Evolutionary conservation across 2,888 invertebrate species (phyloP).

Genomic region (Diadegma fenestrale): DNA sequence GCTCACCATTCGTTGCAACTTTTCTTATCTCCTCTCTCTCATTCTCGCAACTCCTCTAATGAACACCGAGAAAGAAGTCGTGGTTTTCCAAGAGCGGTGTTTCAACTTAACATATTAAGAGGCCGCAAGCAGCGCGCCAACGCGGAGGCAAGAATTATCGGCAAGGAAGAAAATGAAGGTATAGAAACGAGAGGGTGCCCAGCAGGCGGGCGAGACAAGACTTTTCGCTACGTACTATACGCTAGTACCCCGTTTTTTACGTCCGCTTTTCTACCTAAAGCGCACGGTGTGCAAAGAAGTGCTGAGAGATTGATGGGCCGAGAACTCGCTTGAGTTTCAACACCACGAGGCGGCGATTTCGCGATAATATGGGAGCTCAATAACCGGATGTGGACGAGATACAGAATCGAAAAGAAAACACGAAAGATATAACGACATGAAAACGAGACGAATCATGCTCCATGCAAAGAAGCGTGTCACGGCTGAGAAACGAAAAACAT

Average conservation of each 20-base stretch:
- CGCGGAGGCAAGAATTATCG: constrained; percentile 3
- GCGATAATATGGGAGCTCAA: constrained; percentile 18
- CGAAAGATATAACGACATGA: background rate
- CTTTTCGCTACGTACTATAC: constrained; percentile 29
- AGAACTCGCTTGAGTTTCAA: constrained; percentile 43
- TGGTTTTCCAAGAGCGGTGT: constrained; percentile 37
- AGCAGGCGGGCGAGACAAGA: constrained; percentile 30
- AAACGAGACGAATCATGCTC: background rate
- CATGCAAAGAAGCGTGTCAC: no score
- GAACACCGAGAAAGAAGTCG: constrained; percentile 55
- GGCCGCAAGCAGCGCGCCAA: constrained; percentile 38
- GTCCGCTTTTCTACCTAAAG: background rate
- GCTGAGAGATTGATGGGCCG: constrained; percentile 58
- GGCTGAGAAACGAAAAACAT: background rate
- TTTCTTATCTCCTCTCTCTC: constrained; percentile 22
- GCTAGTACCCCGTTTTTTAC: constrained; percentile 14
- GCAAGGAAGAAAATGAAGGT: constrained; percentile 48
- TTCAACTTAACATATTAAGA: constrained; percentile 63
- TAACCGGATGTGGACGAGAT: constrained; percentile 20
- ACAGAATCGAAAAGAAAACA: background rate
- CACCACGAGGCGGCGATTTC: constrained; percentile 40
- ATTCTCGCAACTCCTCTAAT: constrained; percentile 25
- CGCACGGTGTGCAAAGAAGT: constrained; percentile 41
- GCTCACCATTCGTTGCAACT: constrained; percentile 26
- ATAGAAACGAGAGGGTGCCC: constrained; percentile 31